phyloP scores from a whole-genome alignment of 1,140 invertebrate genomes.

The Drosophila prosaltans region DNA sequence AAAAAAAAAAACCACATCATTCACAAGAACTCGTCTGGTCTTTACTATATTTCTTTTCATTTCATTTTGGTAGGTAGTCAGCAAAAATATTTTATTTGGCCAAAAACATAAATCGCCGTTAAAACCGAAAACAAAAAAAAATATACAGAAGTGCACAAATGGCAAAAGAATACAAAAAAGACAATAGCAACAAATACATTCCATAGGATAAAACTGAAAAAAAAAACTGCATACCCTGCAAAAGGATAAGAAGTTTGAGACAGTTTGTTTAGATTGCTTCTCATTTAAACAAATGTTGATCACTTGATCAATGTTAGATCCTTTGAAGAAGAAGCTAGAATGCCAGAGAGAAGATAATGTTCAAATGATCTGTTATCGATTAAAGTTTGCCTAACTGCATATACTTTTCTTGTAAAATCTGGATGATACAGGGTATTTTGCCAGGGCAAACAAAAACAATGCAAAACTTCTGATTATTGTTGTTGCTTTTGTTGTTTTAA shows the following conservation, averaged over 20 bases:
- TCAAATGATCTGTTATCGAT: too few species aligned
- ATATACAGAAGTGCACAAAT: conserved; percentile 33
- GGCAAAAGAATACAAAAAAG: conserved; percentile 42
- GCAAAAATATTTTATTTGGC: conserved; percentile 18
- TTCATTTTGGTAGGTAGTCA: conserved; percentile 34
- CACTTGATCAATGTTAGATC: too few species aligned
- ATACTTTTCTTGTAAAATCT: too few species aligned
- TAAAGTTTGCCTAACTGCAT: too few species aligned
- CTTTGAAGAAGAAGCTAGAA: too few species aligned
- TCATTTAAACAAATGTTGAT: too few species aligned
- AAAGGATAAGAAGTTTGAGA: too few species aligned
- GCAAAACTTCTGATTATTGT: conserved; percentile 29
- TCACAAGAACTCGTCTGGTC: conserved; percentile 54
- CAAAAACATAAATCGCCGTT: conserved; percentile 17
- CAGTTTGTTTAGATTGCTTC: too few species aligned
- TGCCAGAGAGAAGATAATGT: too few species aligned
- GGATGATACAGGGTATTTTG: too few species aligned
- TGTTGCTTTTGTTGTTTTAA: conserved; percentile 23
- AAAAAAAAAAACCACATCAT: conserved; percentile 49
- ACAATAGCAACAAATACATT: conserved; percentile 22
- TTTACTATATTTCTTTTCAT: conserved; percentile 31
- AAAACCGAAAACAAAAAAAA: conserved; percentile 29
- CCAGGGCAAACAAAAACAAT: conserved; percentile 38
- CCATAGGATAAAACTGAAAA: neutral
- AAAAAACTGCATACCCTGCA: neutral